These are phyloP conservation scores for Paratrypauchen microcephalus DNA, from an alignment of 2,797 vertebrate species.

Conservation along the genomic window DNA sequence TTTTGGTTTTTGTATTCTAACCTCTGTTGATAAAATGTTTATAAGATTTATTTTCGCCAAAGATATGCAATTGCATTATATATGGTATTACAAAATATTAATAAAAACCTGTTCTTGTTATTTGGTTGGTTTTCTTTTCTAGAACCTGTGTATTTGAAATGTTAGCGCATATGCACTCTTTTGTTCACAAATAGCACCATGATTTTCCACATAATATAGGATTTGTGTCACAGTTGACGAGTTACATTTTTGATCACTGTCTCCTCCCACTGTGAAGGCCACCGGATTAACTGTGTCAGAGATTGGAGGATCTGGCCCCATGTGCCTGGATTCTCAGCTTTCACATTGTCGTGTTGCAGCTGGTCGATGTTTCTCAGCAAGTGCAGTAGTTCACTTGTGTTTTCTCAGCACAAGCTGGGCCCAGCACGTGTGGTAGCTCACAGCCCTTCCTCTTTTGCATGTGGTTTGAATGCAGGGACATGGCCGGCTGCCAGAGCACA, in stretches of 20 bases:
- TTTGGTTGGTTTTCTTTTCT: conserved; percentile 31
- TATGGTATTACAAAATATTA: conserved; percentile 98
- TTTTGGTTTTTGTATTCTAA: conserved; percentile 99
- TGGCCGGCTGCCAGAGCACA: conserved; percentile 56
- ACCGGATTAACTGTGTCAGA: conserved; percentile 23
- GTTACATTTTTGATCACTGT: conserved; percentile 45
- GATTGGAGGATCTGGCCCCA: conserved; percentile 13
- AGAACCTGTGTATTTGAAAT: neutral
- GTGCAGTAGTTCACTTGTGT: conserved; percentile 49
- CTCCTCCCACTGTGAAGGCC: conserved; percentile 59
- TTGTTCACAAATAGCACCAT: conserved; percentile 20
- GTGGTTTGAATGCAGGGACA: conserved; percentile 35
- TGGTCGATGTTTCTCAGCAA: conserved; percentile 51
- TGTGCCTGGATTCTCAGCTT: conserved; percentile 40
- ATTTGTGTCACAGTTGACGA: conserved; percentile 4
- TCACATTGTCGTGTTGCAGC: conserved; percentile 39
- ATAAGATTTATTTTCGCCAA: conserved; percentile 99
- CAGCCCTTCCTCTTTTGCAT: conserved; percentile 26
- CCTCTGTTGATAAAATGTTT: conserved; percentile 99
- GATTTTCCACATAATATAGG: conserved; percentile 18
- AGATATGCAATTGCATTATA: conserved; percentile 99
- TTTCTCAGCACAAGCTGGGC: conserved; percentile 55
- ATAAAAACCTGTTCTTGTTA: conserved; percentile 90
- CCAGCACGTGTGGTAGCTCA: conserved; percentile 39
- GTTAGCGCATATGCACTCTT: neutral